phyloP scores from a whole-genome alignment of 2,888 invertebrate species.

The Malacosoma neustria region DNA sequence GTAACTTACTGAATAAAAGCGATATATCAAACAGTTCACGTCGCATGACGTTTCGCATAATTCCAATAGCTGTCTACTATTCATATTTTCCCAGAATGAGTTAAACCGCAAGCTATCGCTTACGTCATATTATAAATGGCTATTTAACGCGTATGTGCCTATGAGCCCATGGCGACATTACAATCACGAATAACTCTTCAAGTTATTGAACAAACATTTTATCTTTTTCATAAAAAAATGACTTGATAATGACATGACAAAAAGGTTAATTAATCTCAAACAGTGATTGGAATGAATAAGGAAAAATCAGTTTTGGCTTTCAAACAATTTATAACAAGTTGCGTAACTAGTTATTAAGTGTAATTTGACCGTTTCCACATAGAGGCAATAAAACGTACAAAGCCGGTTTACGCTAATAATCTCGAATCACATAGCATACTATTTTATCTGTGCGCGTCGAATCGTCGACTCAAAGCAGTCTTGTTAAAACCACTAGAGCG shows the following conservation, averaged over 20 bases:
- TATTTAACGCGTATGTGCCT: slow-evolving; percentile 11
- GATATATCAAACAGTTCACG: too few species aligned
- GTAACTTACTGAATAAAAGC: too few species aligned
- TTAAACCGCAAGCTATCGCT: slow-evolving; percentile 15
- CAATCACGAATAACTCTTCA: too few species aligned
- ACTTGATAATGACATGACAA: too few species aligned
- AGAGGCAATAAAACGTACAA: slow-evolving; percentile 11
- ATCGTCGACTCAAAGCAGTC: slow-evolving; percentile 44
- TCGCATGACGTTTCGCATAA: neutral
- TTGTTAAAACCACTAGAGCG: slow-evolving; percentile 57
- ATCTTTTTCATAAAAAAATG: too few species aligned
- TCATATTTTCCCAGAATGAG: slow-evolving; percentile 27
- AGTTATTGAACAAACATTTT: too few species aligned
- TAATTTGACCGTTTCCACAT: neutral
- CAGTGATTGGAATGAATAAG: too few species aligned
- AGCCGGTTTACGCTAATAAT: slow-evolving; percentile 21
- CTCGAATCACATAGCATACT: slow-evolving; percentile 28
- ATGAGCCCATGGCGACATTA: too few species aligned
- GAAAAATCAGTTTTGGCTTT: too few species aligned
- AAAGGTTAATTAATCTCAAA: too few species aligned
- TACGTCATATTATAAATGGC: slow-evolving; percentile 22
- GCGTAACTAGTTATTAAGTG: neutral
- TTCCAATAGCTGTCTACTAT: slow-evolving; percentile 9
- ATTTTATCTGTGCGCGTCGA: slow-evolving; percentile 31
- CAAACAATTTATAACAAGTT: too few species aligned